These are phyloP conservation scores for Acholoe squamosa DNA, from an alignment of 2,888 invertebrate species.

Conservation along the genomic window DNA sequence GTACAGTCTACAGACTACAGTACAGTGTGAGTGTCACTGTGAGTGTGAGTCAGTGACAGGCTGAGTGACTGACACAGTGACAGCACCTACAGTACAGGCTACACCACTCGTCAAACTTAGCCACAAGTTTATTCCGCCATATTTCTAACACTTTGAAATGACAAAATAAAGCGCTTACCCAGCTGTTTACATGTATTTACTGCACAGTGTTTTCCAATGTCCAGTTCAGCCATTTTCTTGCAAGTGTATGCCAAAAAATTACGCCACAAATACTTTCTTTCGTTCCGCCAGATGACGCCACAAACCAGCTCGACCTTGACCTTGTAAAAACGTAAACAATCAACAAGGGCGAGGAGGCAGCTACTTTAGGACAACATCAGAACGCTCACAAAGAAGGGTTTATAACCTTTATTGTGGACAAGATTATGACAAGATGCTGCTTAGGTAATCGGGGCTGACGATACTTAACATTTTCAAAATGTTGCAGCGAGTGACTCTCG, in stretches of 20 bases:
- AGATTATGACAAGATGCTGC: too few species aligned
- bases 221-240: slow-evolving; percentile 76
- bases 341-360: not conserved
- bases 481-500: too few species aligned
- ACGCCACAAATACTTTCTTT: too few species aligned
- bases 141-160: not conserved
- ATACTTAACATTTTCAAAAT: too few species aligned
- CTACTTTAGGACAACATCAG: too few species aligned
- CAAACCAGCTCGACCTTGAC: not conserved
- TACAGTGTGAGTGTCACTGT: not conserved
- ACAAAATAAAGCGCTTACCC: not conserved
- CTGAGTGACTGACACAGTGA: not conserved
- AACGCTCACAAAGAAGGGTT: too few species aligned
- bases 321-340: not conserved
- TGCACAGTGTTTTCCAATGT: slow-evolving; percentile 76
- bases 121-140: not conserved
- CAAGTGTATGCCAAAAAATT: too few species aligned
- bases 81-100: not conserved
- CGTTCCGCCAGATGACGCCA: not conserved
- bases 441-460: too few species aligned
- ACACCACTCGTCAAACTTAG: not conserved
- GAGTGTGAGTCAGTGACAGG: not conserved
- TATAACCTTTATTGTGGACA: too few species aligned
- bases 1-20: not conserved
- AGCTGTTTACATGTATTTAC: slow-evolving; percentile 74